phyloP scores from a whole-genome alignment of 2,113 vertebrate species.

The Pterocles gutturalis region DNA sequence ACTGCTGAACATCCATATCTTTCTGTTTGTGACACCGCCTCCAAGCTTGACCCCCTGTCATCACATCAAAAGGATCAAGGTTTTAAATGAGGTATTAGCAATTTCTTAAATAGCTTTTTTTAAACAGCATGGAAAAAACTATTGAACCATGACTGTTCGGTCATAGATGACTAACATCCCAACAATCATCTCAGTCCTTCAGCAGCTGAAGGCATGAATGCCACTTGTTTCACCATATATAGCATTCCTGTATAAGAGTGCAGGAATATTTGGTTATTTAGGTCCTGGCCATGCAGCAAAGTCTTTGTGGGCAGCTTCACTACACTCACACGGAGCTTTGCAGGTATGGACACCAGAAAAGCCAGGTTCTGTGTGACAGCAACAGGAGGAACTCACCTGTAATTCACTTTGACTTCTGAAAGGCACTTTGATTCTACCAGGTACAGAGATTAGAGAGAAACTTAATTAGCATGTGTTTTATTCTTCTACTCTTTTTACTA shows the following conservation, averaged over 20 bases:
- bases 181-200: background rate
- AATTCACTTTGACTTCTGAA: background rate
- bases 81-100: constrained; percentile 46
- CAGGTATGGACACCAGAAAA: background rate
- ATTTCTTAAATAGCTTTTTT: constrained; percentile 54
- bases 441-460: background rate
- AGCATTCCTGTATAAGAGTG: background rate
- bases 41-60: constrained; percentile 55
- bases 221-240: background rate
- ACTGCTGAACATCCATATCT: constrained; percentile 59
- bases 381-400: background rate
- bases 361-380: background rate
- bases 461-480: background rate
- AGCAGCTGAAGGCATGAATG: background rate
- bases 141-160: constrained; percentile 28
- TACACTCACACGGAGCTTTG: background rate
- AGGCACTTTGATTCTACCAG: background rate
- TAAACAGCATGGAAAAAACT: constrained; percentile 6
- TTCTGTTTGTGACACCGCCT: constrained; percentile 55
- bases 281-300: accelerated
- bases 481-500: background rate
- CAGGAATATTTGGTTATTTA: background rate
- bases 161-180: constrained; percentile 11
- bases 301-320: background rate
- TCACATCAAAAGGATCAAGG: constrained; percentile 60